Evolutionary conservation across 2,113 vertebrate species (phyloP).

Genomic region (Acrocephalus kingi): DNA sequence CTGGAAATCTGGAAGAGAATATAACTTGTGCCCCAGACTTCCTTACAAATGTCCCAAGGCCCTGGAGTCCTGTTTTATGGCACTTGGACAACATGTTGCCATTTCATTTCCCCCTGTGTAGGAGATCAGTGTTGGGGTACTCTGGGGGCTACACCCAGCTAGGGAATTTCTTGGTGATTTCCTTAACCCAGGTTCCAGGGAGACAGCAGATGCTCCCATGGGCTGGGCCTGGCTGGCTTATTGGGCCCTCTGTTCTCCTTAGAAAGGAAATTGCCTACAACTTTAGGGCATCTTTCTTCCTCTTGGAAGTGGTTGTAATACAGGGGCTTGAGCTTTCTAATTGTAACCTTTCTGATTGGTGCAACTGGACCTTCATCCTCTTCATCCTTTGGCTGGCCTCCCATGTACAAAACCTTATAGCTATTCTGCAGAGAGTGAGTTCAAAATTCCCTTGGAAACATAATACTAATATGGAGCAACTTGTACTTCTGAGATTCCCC

Average conservation of each 20-base stretch:
- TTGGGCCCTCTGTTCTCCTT: background rate
- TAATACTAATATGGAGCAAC: rapidly evolving
- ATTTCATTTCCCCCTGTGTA: background rate
- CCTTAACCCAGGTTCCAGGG: background rate
- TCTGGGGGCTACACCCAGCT: too few species aligned
- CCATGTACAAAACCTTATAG: background rate
- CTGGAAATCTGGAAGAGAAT: background rate
- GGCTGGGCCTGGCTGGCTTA: background rate
- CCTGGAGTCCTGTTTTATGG: background rate
- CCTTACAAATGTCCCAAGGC: background rate
- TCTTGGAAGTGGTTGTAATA: background rate
- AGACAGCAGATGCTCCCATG: rapidly evolving
- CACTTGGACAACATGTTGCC: background rate
- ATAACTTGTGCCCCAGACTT: background rate
- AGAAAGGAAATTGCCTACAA: background rate
- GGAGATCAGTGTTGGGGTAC: background rate
- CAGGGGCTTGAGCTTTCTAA: background rate
- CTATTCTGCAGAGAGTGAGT: background rate
- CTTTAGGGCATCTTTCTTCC: background rate
- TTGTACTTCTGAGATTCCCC: background rate
- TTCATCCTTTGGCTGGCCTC: background rate
- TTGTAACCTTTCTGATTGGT: background rate
- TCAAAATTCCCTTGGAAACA: background rate
- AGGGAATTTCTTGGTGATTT: too few species aligned
- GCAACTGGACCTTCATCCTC: background rate